phyloP scores from a whole-genome alignment of 1,140 invertebrate species.

The Panagrolaimus sp. region DNA sequence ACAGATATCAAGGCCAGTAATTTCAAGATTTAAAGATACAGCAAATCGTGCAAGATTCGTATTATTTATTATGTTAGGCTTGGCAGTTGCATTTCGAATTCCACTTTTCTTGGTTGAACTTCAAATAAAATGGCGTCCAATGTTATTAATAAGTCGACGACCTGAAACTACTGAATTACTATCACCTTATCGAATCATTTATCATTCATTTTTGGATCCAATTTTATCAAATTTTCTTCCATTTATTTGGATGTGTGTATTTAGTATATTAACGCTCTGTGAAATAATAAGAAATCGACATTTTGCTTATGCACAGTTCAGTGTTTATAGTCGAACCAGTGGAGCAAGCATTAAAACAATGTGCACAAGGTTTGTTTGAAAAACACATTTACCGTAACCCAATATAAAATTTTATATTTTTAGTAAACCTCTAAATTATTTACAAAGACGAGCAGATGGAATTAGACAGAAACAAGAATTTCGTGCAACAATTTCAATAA shows the following conservation, averaged over 20 bases:
- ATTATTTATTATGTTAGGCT: conserved; percentile 43
- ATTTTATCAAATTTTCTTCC: conserved; percentile 51
- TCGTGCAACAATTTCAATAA: conserved; percentile 52
- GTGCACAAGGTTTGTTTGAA: neutral
- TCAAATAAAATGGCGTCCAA: conserved; percentile 43
- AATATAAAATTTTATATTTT: conserved; percentile 16
- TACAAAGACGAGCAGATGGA: conserved; percentile 35
- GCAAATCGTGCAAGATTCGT: conserved; percentile 38
- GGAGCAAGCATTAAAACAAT: neutral
- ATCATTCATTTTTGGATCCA: conserved; percentile 54
- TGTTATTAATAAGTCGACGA: conserved; percentile 36
- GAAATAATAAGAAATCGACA: conserved; percentile 56
- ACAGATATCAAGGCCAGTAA: conserved; percentile 56
- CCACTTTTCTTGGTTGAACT: conserved; percentile 53
- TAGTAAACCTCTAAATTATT: conserved; percentile 41
- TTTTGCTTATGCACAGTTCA: conserved; percentile 53
- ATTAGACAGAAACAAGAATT: conserved; percentile 50
- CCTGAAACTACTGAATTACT: conserved; percentile 52
- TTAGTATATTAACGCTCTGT: conserved; percentile 48
- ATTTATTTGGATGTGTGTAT: conserved; percentile 55
- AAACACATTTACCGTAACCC: neutral
- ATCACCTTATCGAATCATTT: conserved; percentile 53
- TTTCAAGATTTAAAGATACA: conserved; percentile 54
- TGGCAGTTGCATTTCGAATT: conserved; percentile 48
- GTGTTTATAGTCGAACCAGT: conserved; percentile 27